phyloP scores from a whole-genome alignment of 2,888 invertebrate species.

The Polymixis flavicincta region DNA sequence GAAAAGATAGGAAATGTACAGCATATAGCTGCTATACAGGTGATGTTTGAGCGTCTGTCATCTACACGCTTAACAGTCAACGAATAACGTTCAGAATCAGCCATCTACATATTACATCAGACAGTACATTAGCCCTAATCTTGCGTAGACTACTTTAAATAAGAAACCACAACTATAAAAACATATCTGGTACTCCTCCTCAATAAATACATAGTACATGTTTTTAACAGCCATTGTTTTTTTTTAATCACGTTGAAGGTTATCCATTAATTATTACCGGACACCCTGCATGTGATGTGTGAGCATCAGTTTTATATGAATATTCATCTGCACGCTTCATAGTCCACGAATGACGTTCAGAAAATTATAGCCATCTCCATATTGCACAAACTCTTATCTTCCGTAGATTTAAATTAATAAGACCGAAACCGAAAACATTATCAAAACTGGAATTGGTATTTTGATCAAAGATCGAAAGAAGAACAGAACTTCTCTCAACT shows the following conservation, averaged over 20 bases:
- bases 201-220: too few species aligned
- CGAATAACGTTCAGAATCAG: slow-evolving; percentile 29
- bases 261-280: neutral
- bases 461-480: slow-evolving; percentile 6
- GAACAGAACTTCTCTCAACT: slow-evolving; percentile 14
- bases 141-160: neutral
- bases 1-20: neutral
- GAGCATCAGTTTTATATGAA: slow-evolving; percentile 30
- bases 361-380: slow-evolving; percentile 10
- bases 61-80: slow-evolving; percentile 34
- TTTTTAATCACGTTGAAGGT: neutral
- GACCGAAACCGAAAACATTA: neutral
- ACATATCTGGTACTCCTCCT: neutral
- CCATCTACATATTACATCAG: slow-evolving; percentile 18
- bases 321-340: slow-evolving; percentile 55
- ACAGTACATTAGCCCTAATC: slow-evolving; percentile 15
- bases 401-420: neutral
- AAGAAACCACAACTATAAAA: neutral
- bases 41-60: slow-evolving; percentile 16
- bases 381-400: slow-evolving; percentile 18
- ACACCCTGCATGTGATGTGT: neutral
- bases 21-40: neutral
- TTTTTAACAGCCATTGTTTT: neutral
- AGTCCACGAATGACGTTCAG: slow-evolving; percentile 24
- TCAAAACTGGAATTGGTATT: neutral